Evolutionary conservation across 2,888 invertebrate species (phyloP), one percentile per base, ranked within the genome.

Genomic region (Hydrotaea diabolus): DNA sequence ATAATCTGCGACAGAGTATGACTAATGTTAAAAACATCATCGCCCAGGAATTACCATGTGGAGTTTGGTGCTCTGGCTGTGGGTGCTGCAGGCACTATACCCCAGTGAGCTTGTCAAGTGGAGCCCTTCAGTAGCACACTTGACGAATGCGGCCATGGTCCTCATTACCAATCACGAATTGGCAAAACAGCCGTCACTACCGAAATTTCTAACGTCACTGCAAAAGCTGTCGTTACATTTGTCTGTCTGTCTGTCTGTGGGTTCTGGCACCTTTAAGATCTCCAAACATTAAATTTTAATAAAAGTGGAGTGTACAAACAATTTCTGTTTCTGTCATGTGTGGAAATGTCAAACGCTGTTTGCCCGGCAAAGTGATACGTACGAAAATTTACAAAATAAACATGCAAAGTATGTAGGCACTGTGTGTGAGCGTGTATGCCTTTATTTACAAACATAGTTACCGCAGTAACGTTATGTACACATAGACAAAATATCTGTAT

Each of bases 301-400:
- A 36, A 73, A 73, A 55, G 31, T 57, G 46, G 36, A 39, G 9
- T 36, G 31, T 26, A 73, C 31, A 36, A 73, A 73, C 26, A 73
- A 57, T 55, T 39, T 57, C 46, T 69, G 69, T 69, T 69, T 69
- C 23, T 69, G 69, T 69, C 69, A 36, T 62, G 43, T 69, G 69
- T 39, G 43, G 64, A 57, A 74, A 80, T 84, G 80, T 64, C 80
- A 80, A 80, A 80, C 75, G 62, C 62, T 84, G 77, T 80, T 84
- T 84, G 78, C 80, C 64, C 75, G 75, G 71, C 77, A 80, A 80
- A 78, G 75, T 78, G 83, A 80, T 80, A 72, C 43, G 17, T 53
- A 53, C 74, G 17, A 71, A 71, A 83, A 77, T 21, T 46, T 43
- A 49, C 46, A 75, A 62, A 62, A 64, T 43, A 75, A 62, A 62